Evolutionary conservation across 2,797 vertebrate species (phyloP).

Genomic region (Macrochelys suwanniensis): DNA sequence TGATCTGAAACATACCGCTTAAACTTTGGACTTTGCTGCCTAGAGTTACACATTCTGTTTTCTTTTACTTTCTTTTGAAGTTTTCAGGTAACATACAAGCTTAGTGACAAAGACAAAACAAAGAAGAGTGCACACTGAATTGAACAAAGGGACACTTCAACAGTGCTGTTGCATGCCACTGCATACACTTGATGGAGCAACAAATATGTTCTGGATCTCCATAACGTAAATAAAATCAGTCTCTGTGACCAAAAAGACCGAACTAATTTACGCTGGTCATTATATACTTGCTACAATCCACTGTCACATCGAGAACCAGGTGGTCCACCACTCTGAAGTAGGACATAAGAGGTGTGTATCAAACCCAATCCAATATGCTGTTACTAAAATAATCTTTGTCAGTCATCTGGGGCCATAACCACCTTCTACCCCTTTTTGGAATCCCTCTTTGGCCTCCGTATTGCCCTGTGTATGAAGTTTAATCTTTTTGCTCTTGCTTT

Average conservation of each 20-base stretch:
- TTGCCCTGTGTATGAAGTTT: not conserved
- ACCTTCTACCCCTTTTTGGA: not conserved
- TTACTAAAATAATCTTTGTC: not conserved
- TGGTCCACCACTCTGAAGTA: not conserved
- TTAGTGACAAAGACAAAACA: not conserved
- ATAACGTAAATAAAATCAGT: not conserved
- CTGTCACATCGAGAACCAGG: not conserved
- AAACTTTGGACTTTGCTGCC: not conserved
- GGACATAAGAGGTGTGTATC: not conserved
- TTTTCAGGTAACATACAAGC: not conserved
- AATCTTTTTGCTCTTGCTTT: constrained; percentile 6
- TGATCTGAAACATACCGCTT: not conserved
- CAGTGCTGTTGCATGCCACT: not conserved
- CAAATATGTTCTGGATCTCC: not conserved
- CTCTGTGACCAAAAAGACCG: not conserved
- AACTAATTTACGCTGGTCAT: not conserved
- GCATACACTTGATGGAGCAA: not conserved
- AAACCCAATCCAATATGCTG: not conserved
- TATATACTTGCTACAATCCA: accelerated
- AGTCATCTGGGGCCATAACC: not conserved
- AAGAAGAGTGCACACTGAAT: not conserved
- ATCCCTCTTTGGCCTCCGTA: not conserved
- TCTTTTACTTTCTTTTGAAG: not conserved
- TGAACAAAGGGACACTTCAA: not conserved
- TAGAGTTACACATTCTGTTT: not conserved